These are phyloP conservation scores for Dyspetes luteomarginatus DNA, from an alignment of 2,888 invertebrate genomes.

Conservation along the genomic window DNA sequence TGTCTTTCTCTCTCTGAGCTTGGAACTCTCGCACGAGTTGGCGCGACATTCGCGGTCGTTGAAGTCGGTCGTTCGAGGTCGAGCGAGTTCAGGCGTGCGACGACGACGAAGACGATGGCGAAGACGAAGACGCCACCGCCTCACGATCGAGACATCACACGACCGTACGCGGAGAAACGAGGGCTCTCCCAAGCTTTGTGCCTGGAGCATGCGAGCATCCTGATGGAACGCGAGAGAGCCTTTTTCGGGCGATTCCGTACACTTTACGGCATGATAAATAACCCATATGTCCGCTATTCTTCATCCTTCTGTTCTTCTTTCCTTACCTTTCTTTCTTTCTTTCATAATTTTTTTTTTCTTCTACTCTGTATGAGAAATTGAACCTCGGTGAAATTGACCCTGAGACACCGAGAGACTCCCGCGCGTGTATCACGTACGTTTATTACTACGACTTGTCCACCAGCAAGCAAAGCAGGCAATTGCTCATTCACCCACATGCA, in stretches of 20 bases:
- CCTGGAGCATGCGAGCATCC: constrained; percentile 57
- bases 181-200: constrained; percentile 59
- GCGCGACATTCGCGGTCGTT: constrained; percentile 79
- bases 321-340: constrained; percentile 2
- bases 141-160: constrained; percentile 26
- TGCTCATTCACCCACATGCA: constrained; percentile 22
- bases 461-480: background rate
- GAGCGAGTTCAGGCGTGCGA: constrained; percentile 76
- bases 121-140: constrained; percentile 66
- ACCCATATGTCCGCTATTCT: constrained; percentile 23
- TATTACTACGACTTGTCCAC: background rate
- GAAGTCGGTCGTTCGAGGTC: constrained; percentile 81
- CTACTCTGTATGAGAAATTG: constrained; percentile 29
- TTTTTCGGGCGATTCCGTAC: constrained; percentile 63
- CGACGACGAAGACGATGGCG: constrained; percentile 63
- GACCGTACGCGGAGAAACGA: constrained; percentile 68
- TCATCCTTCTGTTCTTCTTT: background rate
- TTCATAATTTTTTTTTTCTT: constrained; percentile 13
- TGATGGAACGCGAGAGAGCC: constrained; percentile 60
- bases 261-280: constrained; percentile 46
- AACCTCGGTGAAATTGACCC: constrained; percentile 51
- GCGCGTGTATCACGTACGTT: constrained; percentile 27
- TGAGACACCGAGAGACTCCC: constrained; percentile 44
- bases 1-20: constrained; percentile 30
- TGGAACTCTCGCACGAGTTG: constrained; percentile 63